These are phyloP conservation scores for Drosophila rellima DNA, from an alignment of 2,888 invertebrate species.

Conservation along the genomic window DNA sequence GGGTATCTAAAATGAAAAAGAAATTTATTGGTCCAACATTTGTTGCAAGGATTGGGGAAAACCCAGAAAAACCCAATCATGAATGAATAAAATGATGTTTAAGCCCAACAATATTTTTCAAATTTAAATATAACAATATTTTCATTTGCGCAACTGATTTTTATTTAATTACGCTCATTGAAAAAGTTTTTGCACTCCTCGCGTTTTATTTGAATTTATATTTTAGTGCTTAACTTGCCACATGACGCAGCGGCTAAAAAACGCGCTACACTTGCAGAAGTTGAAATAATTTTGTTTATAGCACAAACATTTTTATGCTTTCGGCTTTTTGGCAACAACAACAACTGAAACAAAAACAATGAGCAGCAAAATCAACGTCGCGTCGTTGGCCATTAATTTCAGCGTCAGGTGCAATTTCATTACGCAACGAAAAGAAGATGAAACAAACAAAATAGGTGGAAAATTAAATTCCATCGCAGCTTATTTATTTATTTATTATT, in stretches of 20 bases:
- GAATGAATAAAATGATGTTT: no score
- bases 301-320: conserved; percentile 50
- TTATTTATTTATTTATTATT: conserved; percentile 67
- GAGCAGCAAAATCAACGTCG: conserved; percentile 39
- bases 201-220: conserved; percentile 35
- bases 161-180: conserved; percentile 38
- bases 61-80: no score
- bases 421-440: conserved; percentile 34
- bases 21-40: no score
- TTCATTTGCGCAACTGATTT: conserved; percentile 5
- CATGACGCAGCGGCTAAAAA: conserved; percentile 17
- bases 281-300: conserved; percentile 62
- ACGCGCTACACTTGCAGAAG: conserved; percentile 39
- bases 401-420: conserved; percentile 69
- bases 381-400: conserved; percentile 60
- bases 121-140: conserved; percentile 13
- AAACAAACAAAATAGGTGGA: not conserved
- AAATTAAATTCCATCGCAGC: conserved; percentile 24
- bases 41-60: no score
- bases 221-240: conserved; percentile 27
- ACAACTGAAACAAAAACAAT: not conserved
- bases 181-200: not conserved
- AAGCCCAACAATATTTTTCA: not conserved
- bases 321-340: conserved; percentile 32
- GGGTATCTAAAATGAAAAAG: no score